Percentiles rank a stretch among this genome's conserved stretches.
Conservation (phyloP, 1,140 invertebrate species). For the Armadillidium nasatum region DNA sequence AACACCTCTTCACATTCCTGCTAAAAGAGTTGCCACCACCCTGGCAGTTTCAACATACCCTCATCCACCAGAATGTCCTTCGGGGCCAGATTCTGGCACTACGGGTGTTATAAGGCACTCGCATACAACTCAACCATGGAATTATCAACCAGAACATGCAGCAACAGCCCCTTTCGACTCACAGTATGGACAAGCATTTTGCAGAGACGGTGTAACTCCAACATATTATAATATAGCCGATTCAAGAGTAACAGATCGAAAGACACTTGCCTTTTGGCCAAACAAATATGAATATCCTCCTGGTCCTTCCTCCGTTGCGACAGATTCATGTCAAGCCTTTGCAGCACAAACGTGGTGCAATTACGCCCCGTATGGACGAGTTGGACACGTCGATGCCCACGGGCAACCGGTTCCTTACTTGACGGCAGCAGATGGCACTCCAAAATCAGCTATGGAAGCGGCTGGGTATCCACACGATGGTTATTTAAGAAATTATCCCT, state of each 20-base stretch:
- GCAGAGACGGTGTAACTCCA: constrained; percentile 55
- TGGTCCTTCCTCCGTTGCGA: constrained; percentile 54
- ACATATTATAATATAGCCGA: constrained; percentile 68
- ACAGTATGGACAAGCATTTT: constrained; percentile 55
- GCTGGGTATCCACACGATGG: constrained; percentile 67
- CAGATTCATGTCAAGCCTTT: constrained; percentile 65
- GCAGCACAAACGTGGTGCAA: constrained; percentile 64
- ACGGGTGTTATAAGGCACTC: constrained; percentile 67
- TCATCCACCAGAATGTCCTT: constrained; percentile 49
- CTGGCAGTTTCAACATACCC: constrained; percentile 48
- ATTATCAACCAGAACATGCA: constrained; percentile 58
- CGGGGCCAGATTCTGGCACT: constrained; percentile 59
- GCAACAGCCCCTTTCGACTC: constrained; percentile 54
- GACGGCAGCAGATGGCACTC: constrained; percentile 53
- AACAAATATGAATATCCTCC: constrained; percentile 50
- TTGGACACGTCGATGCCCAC: constrained; percentile 48
- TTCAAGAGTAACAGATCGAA: constrained; percentile 45
- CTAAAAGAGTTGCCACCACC: constrained; percentile 62
- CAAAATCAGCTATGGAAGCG: constrained; percentile 60
- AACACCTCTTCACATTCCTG: constrained; percentile 74
- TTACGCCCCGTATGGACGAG: constrained; percentile 57
- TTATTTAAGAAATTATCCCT: constrained; percentile 69
- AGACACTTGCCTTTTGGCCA: constrained; percentile 66
- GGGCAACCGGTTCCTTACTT: constrained; percentile 49
- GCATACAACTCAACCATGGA: constrained; percentile 62